phyloP scores from a whole-genome alignment of 2,888 invertebrate genomes.

The Volucella zonaria region DNA sequence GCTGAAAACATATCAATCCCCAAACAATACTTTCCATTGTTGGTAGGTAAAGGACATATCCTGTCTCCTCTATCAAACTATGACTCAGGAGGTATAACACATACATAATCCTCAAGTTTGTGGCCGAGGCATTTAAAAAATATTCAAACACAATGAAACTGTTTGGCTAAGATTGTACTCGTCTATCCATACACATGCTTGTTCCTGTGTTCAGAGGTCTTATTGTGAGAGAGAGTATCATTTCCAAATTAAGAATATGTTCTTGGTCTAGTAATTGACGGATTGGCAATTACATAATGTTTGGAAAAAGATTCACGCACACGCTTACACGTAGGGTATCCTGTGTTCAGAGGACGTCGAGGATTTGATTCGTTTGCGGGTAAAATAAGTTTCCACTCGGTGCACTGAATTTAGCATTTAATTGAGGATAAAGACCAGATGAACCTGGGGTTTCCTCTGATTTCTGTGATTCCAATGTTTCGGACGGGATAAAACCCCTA shows the following conservation, averaged over 20 bases:
- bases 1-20: constrained; percentile 18
- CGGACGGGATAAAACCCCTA: constrained; percentile 71
- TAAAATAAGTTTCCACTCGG: constrained; percentile 38
- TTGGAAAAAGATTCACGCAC: constrained; percentile 50
- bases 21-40: constrained; percentile 38
- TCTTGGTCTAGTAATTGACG: constrained; percentile 63
- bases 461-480: constrained; percentile 18
- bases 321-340: constrained; percentile 26
- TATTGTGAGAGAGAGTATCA: constrained; percentile 24
- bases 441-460: constrained; percentile 63
- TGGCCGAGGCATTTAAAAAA: constrained; percentile 6
- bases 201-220: constrained; percentile 14
- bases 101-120: not conserved
- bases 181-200: constrained; percentile 6
- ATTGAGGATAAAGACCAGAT: constrained; percentile 69
- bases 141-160: constrained; percentile 50
- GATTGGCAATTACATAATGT: constrained; percentile 68
- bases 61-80: not conserved
- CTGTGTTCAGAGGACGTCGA: constrained; percentile 6
- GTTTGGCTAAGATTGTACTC: constrained; percentile 66
- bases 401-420: constrained; percentile 57
- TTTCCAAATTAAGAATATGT: constrained; percentile 60
- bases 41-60: constrained; percentile 30
- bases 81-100: not conserved
- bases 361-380: constrained; percentile 37